These are phyloP conservation scores for Corythornis madagascariensis DNA, from an alignment of 2,113 vertebrate genomes.

Conservation along the genomic window DNA sequence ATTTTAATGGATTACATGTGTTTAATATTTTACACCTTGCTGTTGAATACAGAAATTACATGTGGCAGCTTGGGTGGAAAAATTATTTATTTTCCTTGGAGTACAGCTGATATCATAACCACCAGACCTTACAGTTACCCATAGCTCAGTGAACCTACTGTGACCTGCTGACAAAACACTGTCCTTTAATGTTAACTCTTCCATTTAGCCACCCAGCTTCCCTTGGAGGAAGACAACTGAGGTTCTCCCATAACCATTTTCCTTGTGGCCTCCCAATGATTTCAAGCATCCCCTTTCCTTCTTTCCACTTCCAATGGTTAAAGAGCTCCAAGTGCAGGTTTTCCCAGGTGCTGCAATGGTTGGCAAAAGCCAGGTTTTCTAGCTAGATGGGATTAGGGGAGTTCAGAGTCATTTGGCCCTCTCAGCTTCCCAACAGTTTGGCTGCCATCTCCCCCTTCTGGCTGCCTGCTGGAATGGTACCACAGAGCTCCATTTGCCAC, in stretches of 20 bases:
- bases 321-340: neutral
- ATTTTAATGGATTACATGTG: neutral
- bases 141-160: neutral
- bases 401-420: constrained; percentile 9
- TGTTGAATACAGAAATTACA: neutral
- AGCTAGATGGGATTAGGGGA: neutral
- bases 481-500: neutral
- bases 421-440: neutral
- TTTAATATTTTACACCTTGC: neutral
- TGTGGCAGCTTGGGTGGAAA: neutral
- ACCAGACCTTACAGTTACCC: neutral
- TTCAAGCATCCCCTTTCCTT: neutral
- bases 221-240: neutral
- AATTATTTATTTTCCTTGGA: neutral
- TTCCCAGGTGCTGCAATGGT: neutral
- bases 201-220: neutral
- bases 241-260: neutral
- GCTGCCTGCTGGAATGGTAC: neutral
- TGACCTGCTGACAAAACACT: neutral
- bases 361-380: neutral
- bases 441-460: constrained; percentile 57
- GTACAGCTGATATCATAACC: neutral
- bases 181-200: neutral
- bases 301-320: neutral
- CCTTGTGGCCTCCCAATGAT: neutral